A percentile compares a stretch with the other conserved stretches of the same genome.
Conservation (phyloP, 2,888 invertebrate genomes). For the Chrysolina americana region DNA sequence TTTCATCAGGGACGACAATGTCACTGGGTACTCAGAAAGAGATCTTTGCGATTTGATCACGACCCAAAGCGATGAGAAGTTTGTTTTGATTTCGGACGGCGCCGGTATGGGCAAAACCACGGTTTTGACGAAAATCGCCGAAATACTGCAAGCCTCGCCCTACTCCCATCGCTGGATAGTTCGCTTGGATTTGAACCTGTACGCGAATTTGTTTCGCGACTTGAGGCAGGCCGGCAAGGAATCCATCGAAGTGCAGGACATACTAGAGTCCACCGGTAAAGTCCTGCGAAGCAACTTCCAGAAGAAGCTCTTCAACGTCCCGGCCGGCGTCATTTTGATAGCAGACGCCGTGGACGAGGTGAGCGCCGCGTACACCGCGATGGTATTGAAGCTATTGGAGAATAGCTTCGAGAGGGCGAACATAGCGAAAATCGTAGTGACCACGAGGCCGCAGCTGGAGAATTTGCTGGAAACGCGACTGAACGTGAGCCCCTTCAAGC, state of each 20-base stretch:
- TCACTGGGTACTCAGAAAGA: conserved; percentile 2
- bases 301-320: conserved; percentile 20
- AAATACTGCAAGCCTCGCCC: not conserved
- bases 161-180: conserved; percentile 23
- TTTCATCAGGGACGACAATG: not conserved
- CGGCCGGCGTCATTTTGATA: conserved; percentile 22
- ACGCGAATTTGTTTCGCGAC: not conserved
- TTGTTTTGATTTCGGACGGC: conserved; percentile 26
- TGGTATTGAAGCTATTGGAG: conserved; percentile 17
- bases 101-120: conserved; percentile 35
- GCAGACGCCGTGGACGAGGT: conserved; percentile 36
- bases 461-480: conserved; percentile 7
- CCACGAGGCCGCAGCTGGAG: conserved; percentile 33
- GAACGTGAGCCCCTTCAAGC: conserved; percentile 15
- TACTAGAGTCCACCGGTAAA: conserved; percentile 1
- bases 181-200: conserved; percentile 13
- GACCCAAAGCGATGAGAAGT: conserved; percentile 8
- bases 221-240: not conserved
- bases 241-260: conserved; percentile 9
- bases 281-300: conserved; percentile 15
- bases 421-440: conserved; percentile 31
- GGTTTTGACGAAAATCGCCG: conserved; percentile 22
- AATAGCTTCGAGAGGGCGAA: not conserved
- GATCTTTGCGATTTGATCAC: not conserved
- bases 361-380: not conserved